These are phyloP conservation scores for Cherax quadricarinatus DNA, from an alignment of 1,140 invertebrate species.

Conservation along the genomic window DNA sequence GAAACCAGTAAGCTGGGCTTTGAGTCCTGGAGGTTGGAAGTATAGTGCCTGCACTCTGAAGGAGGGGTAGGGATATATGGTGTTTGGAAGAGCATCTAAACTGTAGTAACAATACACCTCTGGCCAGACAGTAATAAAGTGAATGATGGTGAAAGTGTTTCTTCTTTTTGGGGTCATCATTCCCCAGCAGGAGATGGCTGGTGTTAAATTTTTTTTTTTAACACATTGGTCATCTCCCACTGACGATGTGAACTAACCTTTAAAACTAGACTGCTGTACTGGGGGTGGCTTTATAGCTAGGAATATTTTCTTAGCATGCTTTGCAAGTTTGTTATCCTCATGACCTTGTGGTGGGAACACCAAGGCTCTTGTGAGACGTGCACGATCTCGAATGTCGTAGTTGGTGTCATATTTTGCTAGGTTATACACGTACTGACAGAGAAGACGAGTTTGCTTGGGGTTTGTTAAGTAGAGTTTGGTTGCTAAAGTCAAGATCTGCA, in stretches of 20 bases:
- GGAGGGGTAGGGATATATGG: too few relatives aligned
- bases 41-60: too few relatives aligned
- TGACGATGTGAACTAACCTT: constrained; percentile 78
- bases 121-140: too few relatives aligned
- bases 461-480: constrained; percentile 95
- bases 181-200: too few relatives aligned
- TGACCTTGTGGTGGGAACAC: constrained; percentile 82
- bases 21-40: too few relatives aligned
- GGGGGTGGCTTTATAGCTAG: constrained; percentile 95
- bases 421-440: constrained; percentile 97
- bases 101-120: too few relatives aligned
- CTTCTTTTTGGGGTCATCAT: too few relatives aligned
- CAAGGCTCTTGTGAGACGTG: constrained; percentile 90
- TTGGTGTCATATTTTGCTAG: constrained; percentile 98
- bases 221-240: too few relatives aligned
- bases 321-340: constrained; percentile 80
- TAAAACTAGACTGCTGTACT: constrained; percentile 84
- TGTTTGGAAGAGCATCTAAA: too few relatives aligned
- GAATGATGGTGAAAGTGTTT: too few relatives aligned
- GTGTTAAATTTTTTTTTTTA: too few relatives aligned
- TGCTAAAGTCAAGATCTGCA: constrained; percentile 96
- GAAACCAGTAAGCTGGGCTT: too few relatives aligned
- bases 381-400: constrained; percentile 97
- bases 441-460: constrained; percentile 88
- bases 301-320: constrained; percentile 90